These are phyloP conservation scores for Bhutanitis thaidina DNA, from an alignment of 2,888 invertebrate species.

Conservation along the genomic window DNA sequence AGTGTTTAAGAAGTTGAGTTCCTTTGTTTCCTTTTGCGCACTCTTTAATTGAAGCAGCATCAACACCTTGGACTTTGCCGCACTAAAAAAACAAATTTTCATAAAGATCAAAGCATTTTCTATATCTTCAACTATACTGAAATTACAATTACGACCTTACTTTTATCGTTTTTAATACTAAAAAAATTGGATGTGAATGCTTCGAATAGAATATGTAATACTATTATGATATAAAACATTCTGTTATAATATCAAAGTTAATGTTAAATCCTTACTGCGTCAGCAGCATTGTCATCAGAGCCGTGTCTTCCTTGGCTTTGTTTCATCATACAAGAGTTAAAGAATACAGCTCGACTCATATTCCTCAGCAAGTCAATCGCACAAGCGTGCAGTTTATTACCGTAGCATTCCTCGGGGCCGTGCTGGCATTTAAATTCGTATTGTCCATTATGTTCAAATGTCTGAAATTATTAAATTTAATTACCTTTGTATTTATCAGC, in stretches of 20 bases:
- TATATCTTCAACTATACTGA: too few relatives aligned
- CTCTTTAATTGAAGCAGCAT: constrained; percentile 48
- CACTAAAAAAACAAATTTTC: constrained; percentile 24
- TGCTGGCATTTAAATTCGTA: constrained; percentile 86
- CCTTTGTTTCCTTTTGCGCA: constrained; percentile 73
- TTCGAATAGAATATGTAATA: too few relatives aligned
- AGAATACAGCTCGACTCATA: constrained; percentile 76
- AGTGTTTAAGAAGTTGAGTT: constrained; percentile 22
- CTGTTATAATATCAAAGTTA: too few relatives aligned
- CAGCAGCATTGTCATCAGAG: constrained; percentile 28
- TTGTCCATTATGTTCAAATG: constrained; percentile 26
- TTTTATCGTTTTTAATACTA: too few relatives aligned
- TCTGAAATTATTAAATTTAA: constrained; percentile 32
- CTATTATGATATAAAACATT: too few relatives aligned
- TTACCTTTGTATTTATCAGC: neutral
- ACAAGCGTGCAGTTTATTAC: constrained; percentile 90
- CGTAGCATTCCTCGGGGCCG: constrained; percentile 85
- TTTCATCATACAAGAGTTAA: constrained; percentile 85
- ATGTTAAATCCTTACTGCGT: constrained; percentile 20
- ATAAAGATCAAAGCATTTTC: neutral
- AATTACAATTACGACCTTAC: too few relatives aligned
- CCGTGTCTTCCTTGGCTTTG: constrained; percentile 3
- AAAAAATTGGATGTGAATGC: too few relatives aligned
- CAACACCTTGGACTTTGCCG: constrained; percentile 16
- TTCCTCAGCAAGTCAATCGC: constrained; percentile 81